These are phyloP conservation scores for Cynopterus brachyotis DNA, from an alignment of 2,113 vertebrate genomes.

Conservation along the genomic window DNA sequence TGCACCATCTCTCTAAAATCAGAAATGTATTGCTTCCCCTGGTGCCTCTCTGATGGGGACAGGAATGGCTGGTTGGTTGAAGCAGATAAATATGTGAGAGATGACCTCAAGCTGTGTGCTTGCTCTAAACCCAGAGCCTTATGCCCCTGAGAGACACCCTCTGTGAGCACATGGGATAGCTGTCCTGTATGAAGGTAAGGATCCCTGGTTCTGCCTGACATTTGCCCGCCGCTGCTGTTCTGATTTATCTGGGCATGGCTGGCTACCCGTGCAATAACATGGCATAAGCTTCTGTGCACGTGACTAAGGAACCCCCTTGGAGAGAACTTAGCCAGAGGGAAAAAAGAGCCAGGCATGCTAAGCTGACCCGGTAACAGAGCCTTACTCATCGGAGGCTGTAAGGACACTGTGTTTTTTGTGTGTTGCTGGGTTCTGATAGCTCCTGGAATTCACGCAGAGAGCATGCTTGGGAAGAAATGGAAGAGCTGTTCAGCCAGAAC, in stretches of 20 bases:
- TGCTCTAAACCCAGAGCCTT: not conserved
- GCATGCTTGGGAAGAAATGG: not conserved
- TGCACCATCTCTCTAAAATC: not conserved
- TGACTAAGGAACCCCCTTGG: not conserved
- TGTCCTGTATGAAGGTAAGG: not conserved
- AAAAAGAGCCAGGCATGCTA: not conserved
- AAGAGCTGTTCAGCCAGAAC: not conserved
- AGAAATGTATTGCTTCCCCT: not conserved
- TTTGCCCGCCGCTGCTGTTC: not conserved
- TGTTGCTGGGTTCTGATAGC: not conserved
- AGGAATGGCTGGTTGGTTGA: not conserved
- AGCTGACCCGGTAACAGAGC: not conserved
- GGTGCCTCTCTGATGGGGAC: not conserved
- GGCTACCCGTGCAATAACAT: not conserved
- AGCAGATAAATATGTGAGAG: not conserved
- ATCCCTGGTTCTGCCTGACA: not conserved
- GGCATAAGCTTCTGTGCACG: not conserved
- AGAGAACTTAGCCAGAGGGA: not conserved
- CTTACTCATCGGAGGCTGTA: not conserved
- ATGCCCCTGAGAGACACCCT: not conserved
- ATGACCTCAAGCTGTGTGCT: not conserved
- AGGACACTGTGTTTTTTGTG: not conserved
- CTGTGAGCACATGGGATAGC: not conserved
- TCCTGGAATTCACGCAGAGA: not conserved
- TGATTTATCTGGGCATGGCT: not conserved